These are phyloP conservation scores for Ctenochaetus hawaiiensis DNA, from an alignment of 2,797 vertebrate genomes.

Conservation along the genomic window DNA sequence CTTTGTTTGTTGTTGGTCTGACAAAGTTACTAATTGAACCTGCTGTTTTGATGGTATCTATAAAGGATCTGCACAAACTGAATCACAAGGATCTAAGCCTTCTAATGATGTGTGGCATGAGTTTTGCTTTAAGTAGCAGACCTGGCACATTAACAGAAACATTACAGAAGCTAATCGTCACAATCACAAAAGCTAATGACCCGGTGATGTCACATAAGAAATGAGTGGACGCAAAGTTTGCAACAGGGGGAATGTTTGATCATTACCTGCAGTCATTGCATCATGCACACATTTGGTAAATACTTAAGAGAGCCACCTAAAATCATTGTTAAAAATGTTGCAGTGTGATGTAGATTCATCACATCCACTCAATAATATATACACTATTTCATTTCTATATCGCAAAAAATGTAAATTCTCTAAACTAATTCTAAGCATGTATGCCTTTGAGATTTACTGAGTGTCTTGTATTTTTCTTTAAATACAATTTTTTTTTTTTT, in stretches of 20 bases:
- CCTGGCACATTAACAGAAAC: too few species aligned
- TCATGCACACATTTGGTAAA: not conserved
- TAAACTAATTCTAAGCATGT: constrained; percentile 4
- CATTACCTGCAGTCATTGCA: not conserved
- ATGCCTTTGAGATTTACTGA: constrained; percentile 19
- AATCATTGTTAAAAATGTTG: not conserved
- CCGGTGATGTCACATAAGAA: not conserved
- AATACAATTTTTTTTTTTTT: constrained; percentile 9
- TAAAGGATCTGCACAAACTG: too few species aligned
- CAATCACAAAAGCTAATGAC: not conserved
- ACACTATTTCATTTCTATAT: too few species aligned
- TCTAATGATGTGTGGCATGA: too few species aligned
- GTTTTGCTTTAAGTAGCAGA: too few species aligned
- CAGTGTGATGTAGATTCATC: not conserved
- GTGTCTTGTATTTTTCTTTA: constrained; percentile 12
- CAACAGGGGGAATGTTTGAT: constrained; percentile 4
- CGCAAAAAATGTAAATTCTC: not conserved
- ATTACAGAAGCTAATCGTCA: too few species aligned
- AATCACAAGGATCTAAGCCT: too few species aligned
- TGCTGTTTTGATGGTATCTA: too few species aligned
- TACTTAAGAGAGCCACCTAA: too few species aligned
- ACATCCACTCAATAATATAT: not conserved
- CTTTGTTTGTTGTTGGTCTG: too few species aligned
- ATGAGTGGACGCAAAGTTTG: not conserved
- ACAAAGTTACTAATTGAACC: too few species aligned